Conservation (phyloP, 2,888 invertebrate species). For the Falcaria lacertinaria region DNA sequence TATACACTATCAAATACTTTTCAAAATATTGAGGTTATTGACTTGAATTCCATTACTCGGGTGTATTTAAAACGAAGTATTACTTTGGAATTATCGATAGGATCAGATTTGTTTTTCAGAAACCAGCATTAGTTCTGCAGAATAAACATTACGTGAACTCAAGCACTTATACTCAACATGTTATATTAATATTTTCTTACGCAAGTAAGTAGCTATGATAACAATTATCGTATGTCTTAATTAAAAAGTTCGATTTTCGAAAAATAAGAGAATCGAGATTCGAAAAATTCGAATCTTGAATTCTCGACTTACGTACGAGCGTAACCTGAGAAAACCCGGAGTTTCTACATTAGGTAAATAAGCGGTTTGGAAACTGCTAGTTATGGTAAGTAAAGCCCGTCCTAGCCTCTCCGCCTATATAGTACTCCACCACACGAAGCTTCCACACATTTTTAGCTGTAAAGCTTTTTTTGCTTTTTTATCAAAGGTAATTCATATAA, state of each 20-base stretch:
- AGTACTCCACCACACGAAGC: slow-evolving; percentile 13
- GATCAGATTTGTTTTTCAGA: no score
- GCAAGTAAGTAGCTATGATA: background rate
- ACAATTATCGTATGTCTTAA: background rate
- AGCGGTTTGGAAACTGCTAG: slow-evolving; percentile 38
- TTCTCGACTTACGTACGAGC: background rate
- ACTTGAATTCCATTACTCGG: no score
- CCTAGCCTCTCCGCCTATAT: slow-evolving; percentile 24
- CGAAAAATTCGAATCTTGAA: background rate
- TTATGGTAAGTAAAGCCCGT: slow-evolving; percentile 43
- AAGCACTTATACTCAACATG: no score
- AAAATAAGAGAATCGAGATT: no score
- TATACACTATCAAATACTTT: no score
- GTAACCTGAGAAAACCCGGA: background rate
- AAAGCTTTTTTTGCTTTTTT: background rate
- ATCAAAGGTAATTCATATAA: background rate
- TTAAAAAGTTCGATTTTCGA: background rate
- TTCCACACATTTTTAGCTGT: slow-evolving; percentile 12
- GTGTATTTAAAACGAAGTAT: no score
- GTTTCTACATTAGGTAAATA: slow-evolving; percentile 35
- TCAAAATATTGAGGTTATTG: no score
- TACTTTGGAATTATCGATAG: no score
- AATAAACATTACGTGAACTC: no score
- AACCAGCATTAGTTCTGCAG: no score
- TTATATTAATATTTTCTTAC: background rate